Conservation (phyloP, 2,797 vertebrate genomes). For the Microcaecilia unicolor region DNA sequence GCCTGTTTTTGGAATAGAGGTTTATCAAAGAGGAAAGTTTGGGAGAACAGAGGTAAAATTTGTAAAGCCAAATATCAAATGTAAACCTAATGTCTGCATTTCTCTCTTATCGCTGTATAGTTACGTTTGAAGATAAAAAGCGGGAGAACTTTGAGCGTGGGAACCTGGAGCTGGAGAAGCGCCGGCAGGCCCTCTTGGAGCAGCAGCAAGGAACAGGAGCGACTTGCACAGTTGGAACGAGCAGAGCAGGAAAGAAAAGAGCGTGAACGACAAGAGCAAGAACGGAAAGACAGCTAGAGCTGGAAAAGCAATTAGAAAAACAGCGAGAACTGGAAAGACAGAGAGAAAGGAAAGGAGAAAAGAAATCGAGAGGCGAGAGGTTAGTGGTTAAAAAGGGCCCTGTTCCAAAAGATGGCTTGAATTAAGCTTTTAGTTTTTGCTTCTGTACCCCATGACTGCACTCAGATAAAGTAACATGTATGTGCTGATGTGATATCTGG, state of each 20-base stretch:
- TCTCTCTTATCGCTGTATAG: constrained; percentile 34
- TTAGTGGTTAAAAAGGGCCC: too few relatives aligned
- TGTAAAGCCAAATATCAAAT: too few relatives aligned
- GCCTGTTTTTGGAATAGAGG: too few relatives aligned
- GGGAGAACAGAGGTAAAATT: too few relatives aligned
- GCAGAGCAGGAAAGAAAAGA: constrained; percentile 87
- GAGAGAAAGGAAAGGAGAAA: constrained; percentile 84
- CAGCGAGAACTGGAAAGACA: constrained; percentile 87
- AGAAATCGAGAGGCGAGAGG: constrained; percentile 93
- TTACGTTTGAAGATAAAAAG: constrained; percentile 96
- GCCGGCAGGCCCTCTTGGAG: constrained; percentile 84
- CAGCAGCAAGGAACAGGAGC: constrained; percentile 91
- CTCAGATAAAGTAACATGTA: too few relatives aligned
- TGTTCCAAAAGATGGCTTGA: too few relatives aligned
- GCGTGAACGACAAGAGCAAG: constrained; percentile 83
- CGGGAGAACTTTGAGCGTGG: constrained; percentile 95
- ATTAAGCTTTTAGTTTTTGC: too few relatives aligned
- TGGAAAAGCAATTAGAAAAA: constrained; percentile 86
- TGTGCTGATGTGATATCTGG: too few relatives aligned
- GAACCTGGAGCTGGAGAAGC: constrained; percentile 90
- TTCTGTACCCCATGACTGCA: too few relatives aligned
- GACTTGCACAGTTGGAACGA: constrained; percentile 79
- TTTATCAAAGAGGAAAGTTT: too few relatives aligned
- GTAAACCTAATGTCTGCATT: too few relatives aligned
- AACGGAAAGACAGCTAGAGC: constrained; percentile 83